Percentiles rank a stretch among this genome's conserved stretches.
phyloP scores from a whole-genome alignment of 2,888 invertebrate species.

The Drosophila flavopinicola region DNA sequence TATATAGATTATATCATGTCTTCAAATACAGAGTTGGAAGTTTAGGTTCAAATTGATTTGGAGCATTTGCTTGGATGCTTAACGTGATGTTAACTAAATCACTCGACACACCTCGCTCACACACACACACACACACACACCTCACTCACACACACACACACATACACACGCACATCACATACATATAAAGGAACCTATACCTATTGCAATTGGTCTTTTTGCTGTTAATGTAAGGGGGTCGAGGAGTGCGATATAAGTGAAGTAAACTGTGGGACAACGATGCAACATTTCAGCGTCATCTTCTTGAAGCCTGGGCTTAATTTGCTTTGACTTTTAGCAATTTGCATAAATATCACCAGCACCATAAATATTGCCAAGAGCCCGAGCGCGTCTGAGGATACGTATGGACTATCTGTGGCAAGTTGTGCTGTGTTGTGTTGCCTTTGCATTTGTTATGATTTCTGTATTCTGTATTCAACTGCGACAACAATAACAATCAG shows the following conservation, averaged over 20 bases:
- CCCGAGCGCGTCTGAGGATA: slow-evolving; percentile 16
- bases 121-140: slow-evolving; percentile 12
- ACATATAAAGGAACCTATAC: background rate
- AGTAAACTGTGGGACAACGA: slow-evolving; percentile 31
- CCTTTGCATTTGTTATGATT: slow-evolving; percentile 64
- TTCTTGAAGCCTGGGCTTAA: slow-evolving; percentile 74
- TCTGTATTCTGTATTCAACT: slow-evolving; percentile 49
- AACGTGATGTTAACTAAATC: slow-evolving; percentile 1
- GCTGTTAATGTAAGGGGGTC: slow-evolving; percentile 13
- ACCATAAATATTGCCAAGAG: slow-evolving; percentile 46
- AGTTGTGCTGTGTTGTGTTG: slow-evolving; percentile 13
- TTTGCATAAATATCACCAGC: slow-evolving; percentile 76
- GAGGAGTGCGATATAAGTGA: slow-evolving; percentile 20
- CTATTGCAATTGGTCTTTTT: slow-evolving; percentile 23
- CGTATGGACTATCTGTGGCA: slow-evolving; percentile 13
- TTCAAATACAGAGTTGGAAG: background rate
- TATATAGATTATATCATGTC: background rate
- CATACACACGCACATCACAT: no score
- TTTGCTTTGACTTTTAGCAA: slow-evolving; percentile 80
- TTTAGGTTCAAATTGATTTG: slow-evolving; percentile 1
- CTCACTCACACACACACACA: no score
- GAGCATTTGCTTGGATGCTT: slow-evolving; percentile 1
- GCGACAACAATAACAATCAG: slow-evolving; percentile 69
- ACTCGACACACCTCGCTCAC: slow-evolving; percentile 53
- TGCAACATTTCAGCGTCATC: slow-evolving; percentile 69